These are phyloP conservation scores for Chironex yamaguchii DNA, from an alignment of 30 jellyfish, hydroid and myxozoan genomes.

Conservation along the genomic window DNA sequence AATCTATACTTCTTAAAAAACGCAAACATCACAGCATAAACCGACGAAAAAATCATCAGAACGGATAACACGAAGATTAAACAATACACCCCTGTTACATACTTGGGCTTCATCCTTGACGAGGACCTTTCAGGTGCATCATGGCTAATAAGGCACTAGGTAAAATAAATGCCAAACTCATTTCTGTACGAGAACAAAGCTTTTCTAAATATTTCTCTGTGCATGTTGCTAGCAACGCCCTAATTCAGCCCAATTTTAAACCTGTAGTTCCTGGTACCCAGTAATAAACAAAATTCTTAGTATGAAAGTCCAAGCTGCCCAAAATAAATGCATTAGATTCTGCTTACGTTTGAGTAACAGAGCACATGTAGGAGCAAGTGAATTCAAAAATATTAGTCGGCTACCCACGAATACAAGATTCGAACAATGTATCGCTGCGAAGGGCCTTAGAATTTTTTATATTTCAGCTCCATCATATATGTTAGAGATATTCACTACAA, in stretches of 20 bases:
- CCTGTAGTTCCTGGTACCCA: neutral
- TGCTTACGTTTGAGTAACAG: neutral
- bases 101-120: neutral
- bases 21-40: neutral
- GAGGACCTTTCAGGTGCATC: slow-evolving; percentile 12
- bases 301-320: slow-evolving; percentile 1
- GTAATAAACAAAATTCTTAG: neutral
- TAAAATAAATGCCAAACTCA: too few relatives aligned
- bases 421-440: slow-evolving; percentile 1
- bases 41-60: neutral
- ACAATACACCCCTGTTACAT: neutral
- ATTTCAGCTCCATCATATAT: too few relatives aligned
- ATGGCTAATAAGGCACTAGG: too few relatives aligned
- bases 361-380: neutral
- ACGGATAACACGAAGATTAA: neutral
- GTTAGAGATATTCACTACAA: too few relatives aligned
- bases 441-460: too few relatives aligned
- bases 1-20: neutral
- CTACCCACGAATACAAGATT: neutral
- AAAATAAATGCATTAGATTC: too few relatives aligned
- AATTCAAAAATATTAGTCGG: neutral
- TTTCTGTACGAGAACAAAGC: too few relatives aligned
- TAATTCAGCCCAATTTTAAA: neutral
- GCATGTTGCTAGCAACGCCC: neutral
- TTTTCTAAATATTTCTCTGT: too few relatives aligned